Base-by-base conservation (phyloP, 2,888 invertebrate species). In the Nomada goodeniana region DNA sequence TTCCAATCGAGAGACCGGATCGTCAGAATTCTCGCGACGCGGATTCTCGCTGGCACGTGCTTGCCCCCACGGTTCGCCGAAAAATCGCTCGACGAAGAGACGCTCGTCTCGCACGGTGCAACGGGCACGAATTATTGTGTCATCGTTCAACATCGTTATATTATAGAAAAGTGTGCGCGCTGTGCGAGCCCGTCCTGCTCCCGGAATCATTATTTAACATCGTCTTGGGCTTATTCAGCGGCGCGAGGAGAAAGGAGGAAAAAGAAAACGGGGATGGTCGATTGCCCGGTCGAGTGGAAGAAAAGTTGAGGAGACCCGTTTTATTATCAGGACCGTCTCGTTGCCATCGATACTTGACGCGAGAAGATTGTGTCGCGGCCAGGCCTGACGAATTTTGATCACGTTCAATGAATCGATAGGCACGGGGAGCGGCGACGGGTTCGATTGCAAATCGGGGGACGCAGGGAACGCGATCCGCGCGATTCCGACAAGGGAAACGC, bases 221-320 rank as follows among this genome's bases (percentile, higher is more conserved):
- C 63, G 63, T 29, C 67, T 76, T 81, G 74, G 47, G 81, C 84
- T 86, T 84, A 86, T 87, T 86, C 86, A 86, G 78, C 87, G 44
- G 23, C 53, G 50, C 53, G 80, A 60, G 55, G 64, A 69, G 44
- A 26, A 20, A 47, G 63, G 26, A 59, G 63, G 69, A 50, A 20
- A 20, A 47, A 60, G n/a, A 44, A 63, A 69, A 50, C 36, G 36
- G 44, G 63, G 36, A 47, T 64, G 55, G 55, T 57, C 53, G 68
- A 86, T 78, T 84, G 82, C 65, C 50, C 23, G 67, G 60, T 79
- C 68, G 60, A 69, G 59, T 36, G 57, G 65, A 64, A 75, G 70
- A 47, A 69, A 78, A 64, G 67, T 70, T 23, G 55, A 47, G 18
- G 50, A 64, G 59, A 52, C 53, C 53, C 36, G 47, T 76, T 76